Conservation (phyloP, 2,113 vertebrate genomes). For the Gila orcuttii region DNA sequence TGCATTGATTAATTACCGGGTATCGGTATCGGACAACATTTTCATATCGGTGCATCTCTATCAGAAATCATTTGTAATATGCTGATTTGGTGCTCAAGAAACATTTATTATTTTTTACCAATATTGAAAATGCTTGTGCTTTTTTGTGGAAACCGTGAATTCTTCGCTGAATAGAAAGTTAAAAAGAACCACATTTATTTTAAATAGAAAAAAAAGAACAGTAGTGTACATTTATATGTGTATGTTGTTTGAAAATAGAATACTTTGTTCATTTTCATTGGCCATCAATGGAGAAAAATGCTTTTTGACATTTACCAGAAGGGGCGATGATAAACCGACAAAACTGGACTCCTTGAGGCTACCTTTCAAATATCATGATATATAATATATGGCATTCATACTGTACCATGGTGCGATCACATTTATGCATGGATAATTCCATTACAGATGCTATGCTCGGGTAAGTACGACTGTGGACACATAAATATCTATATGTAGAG, state of each 20-base stretch:
- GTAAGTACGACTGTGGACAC: background rate
- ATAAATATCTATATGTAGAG: constrained; percentile 19
- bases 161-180: background rate
- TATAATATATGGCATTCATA: background rate
- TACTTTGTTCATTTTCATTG: background rate
- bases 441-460: constrained; percentile 4
- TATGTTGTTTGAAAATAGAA: background rate
- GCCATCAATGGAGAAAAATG: background rate
- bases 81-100: background rate
- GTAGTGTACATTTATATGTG: background rate
- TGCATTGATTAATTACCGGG: background rate
- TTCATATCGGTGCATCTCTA: too few relatives aligned
- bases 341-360: background rate
- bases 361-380: background rate
- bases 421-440: background rate
- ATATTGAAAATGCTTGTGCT: background rate
- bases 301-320: background rate
- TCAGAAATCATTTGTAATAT: background rate
- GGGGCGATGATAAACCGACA: background rate
- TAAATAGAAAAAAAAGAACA: background rate
- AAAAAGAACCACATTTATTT: background rate
- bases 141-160: background rate
- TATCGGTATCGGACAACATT: too few relatives aligned
- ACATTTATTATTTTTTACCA: background rate
- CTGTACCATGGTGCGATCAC: background rate